A percentile compares a stretch with the other conserved stretches of the same genome.
phyloP scores from a whole-genome alignment of 2,888 invertebrate species.

The Euplexia lucipara region DNA sequence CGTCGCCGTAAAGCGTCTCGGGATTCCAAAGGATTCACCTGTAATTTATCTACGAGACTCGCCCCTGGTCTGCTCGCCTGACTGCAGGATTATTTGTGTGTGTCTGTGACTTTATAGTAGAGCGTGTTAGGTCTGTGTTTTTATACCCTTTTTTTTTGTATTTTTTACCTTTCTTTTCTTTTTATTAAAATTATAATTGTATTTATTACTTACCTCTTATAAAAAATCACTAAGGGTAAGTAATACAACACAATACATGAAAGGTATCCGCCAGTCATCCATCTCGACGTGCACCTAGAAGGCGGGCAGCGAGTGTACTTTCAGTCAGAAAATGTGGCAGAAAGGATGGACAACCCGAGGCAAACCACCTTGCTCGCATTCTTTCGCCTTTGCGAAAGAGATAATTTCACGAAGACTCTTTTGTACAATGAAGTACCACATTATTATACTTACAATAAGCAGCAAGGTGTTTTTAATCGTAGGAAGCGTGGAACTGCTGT shows the following conservation, averaged over 20 bases:
- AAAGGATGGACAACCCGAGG: slow-evolving; percentile 14
- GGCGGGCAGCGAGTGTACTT: slow-evolving; percentile 21
- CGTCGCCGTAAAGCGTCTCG: no score
- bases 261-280: background rate
- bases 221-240: no score
- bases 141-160: no score
- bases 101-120: no score
- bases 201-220: no score
- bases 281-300: slow-evolving; percentile 13
- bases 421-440: slow-evolving; percentile 16
- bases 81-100: no score
- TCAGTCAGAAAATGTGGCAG: slow-evolving; percentile 2
- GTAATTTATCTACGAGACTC: no score
- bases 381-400: slow-evolving; percentile 21
- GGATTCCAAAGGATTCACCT: no score
- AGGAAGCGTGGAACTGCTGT: slow-evolving; percentile 46
- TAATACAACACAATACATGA: slow-evolving; percentile 6
- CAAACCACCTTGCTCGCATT: slow-evolving; percentile 20
- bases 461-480: slow-evolving; percentile 25
- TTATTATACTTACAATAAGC: slow-evolving; percentile 25
- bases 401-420: slow-evolving; percentile 18
- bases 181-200: no score
- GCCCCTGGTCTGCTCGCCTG: no score
- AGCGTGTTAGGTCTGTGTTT: no score
- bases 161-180: no score